Conservation (phyloP, 1,140 invertebrate genomes). For the Planococcus citri region DNA sequence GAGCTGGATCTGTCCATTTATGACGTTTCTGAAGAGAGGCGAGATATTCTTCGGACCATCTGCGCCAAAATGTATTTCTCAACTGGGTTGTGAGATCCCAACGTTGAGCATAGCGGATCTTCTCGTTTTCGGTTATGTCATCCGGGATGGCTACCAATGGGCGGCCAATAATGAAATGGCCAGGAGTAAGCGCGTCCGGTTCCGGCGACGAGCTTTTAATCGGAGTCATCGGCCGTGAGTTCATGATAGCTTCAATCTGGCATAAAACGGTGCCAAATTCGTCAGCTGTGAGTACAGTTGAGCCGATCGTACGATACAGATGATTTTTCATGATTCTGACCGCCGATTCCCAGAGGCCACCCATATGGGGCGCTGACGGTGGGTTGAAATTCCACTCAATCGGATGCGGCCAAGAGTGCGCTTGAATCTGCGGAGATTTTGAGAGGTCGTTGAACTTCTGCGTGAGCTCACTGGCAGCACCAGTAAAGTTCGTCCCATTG, state of each 20-base stretch:
- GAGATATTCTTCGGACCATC: slow-evolving; percentile 23
- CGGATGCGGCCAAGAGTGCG: neutral
- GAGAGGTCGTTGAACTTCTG: neutral
- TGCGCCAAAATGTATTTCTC: slow-evolving; percentile 20
- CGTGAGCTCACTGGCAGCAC: slow-evolving; percentile 15
- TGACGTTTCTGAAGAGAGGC: slow-evolving; percentile 1
- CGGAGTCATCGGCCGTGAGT: slow-evolving; percentile 31
- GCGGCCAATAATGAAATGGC: slow-evolving; percentile 30
- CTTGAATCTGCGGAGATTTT: too few relatives aligned
- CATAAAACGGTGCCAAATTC: slow-evolving; percentile 30
- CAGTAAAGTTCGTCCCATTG: slow-evolving; percentile 28
- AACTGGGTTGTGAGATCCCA: slow-evolving; percentile 3
- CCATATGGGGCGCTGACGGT: slow-evolving; percentile 30
- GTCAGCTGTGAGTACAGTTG: slow-evolving; percentile 28
- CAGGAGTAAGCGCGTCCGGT: slow-evolving; percentile 30
- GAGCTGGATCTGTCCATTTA: slow-evolving; percentile 22
- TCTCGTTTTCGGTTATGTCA: slow-evolving; percentile 14
- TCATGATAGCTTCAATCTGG: slow-evolving; percentile 29
- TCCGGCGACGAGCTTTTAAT: slow-evolving; percentile 17
- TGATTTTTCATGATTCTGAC: slow-evolving; percentile 32
- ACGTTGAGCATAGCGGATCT: neutral
- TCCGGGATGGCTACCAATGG: slow-evolving; percentile 23
- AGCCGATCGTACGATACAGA: slow-evolving; percentile 29
- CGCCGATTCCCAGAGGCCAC: slow-evolving; percentile 33
- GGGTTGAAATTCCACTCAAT: slow-evolving; percentile 28